Evolutionary conservation across 1,140 invertebrate genomes (phyloP), one percentile per base, ranked within the genome.

Genomic region (Drosophila ohnishii): DNA sequence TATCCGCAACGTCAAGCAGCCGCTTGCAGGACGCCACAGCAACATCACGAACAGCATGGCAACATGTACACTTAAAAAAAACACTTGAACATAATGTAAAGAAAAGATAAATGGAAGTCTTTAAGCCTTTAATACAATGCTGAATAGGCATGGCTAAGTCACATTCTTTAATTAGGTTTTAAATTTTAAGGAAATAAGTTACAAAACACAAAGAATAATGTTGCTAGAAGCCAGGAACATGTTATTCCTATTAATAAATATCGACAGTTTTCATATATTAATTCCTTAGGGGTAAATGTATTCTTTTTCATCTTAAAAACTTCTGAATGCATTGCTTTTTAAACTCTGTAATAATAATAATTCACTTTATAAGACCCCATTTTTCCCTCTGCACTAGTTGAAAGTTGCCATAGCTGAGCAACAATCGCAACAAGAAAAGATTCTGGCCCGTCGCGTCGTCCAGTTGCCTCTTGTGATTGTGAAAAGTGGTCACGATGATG

Each of bases 401-500:
- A 73, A 82, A 80, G 75, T 66, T 61, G 56, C 78, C 62, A 72
- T 59, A 80, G 63, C 75, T 66, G 66, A 70, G 76, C 61, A 64
- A 58, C 73, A 76, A 64, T 86, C 61, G 78, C 74, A 62, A 42
- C 50, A 47, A 60, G 78, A 69, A 75, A 75, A 82, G 82, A 86
- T 86, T 86, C 73, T 76, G 62, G 58, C 35, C 61, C 8, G 50
- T 58, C 39, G 37, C 59, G n/a, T 30, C n/a, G 45, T 40, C 50
- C 55, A 48, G 66, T 40, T 78, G 45, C 59, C 61, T 66, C 70
- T 88, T 47, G 22, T 47, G 83, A 86, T 86, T 87, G 83, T 86
- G 79, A 86, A 87, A 86, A 86, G 84, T 86, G 83, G 84, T 79
- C 79, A 86, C 76, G 72, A 83, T 84, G 80, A 84, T 78, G 73